Evolutionary conservation across 2,113 vertebrate genomes (phyloP).

Genomic region (Alligator mississippiensis): DNA sequence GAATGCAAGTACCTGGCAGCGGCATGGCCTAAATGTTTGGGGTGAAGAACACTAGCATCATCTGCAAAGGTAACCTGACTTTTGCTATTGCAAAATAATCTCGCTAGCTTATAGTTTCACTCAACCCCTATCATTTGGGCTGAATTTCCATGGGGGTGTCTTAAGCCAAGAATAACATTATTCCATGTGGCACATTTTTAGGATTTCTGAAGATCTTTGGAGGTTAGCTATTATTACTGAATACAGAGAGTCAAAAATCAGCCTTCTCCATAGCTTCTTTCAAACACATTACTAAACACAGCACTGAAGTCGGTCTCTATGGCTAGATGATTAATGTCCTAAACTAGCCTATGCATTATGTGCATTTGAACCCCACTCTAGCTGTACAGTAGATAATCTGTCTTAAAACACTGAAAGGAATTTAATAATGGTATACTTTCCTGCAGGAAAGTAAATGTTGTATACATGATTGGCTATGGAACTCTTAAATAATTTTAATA

Average conservation of each 20-base stretch:
- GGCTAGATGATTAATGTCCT: conserved; percentile 2
- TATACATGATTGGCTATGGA: conserved; percentile 28
- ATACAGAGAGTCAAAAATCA: not conserved
- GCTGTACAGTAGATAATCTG: not conserved
- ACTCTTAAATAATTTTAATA: conserved; percentile 54
- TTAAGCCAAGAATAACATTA: not conserved
- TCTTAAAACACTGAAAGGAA: conserved; percentile 28
- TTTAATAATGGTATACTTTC: not conserved
- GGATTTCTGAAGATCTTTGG: not conserved
- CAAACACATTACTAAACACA: conserved; percentile 9
- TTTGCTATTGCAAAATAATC: too few species aligned
- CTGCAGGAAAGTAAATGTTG: too few species aligned
- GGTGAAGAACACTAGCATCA: not conserved
- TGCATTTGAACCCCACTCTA: not conserved
- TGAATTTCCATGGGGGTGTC: not conserved
- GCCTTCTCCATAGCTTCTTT: not conserved
- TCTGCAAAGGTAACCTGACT: too few species aligned
- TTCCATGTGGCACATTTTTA: not conserved
- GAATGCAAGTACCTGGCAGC: too few species aligned
- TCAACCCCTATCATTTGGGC: not conserved
- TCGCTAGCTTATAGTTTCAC: not conserved
- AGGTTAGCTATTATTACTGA: not conserved
- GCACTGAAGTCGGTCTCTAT: not conserved
- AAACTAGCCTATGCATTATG: not conserved
- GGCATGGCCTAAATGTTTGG: not conserved